Conservation (phyloP, 2,797 vertebrate genomes). For the Vipera ursinii region DNA sequence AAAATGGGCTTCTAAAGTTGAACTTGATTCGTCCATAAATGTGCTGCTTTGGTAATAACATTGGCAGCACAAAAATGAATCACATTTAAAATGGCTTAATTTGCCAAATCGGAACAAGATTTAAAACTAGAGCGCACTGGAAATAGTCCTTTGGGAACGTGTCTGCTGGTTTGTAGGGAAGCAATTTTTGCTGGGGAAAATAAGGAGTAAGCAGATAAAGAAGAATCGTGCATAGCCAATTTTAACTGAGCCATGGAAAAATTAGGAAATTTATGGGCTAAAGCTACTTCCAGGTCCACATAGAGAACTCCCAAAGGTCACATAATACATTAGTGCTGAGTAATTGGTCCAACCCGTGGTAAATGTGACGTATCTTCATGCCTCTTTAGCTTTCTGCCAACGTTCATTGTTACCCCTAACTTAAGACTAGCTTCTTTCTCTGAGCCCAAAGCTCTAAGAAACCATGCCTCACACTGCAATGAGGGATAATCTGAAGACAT, state of each 20-base stretch:
- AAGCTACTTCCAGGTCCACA: conserved; percentile 2
- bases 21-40: conserved; percentile 54
- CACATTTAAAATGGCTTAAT: conserved; percentile 59
- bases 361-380: background rate
- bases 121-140: conserved; percentile 37
- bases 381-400: background rate
- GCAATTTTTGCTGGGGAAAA: conserved; percentile 41
- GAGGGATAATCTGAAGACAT: no score
- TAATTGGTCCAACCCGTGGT: background rate
- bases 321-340: background rate
- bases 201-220: conserved; percentile 43
- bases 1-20: conserved; percentile 48
- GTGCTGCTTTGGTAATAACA: conserved; percentile 55
- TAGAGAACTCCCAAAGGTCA: conserved; percentile 16
- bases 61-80: conserved; percentile 53
- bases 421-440: background rate
- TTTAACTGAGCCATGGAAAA: background rate
- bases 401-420: background rate
- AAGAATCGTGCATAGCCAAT: conserved; percentile 38
- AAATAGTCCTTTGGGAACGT: conserved; percentile 47
- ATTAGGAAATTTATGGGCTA: conserved; percentile 24
- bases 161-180: conserved; percentile 47
- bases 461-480: background rate
- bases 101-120: conserved; percentile 59
- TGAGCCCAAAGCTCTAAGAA: background rate